phyloP scores from a whole-genome alignment of 2,113 vertebrate species.

The Lichenostomus cassidix region DNA sequence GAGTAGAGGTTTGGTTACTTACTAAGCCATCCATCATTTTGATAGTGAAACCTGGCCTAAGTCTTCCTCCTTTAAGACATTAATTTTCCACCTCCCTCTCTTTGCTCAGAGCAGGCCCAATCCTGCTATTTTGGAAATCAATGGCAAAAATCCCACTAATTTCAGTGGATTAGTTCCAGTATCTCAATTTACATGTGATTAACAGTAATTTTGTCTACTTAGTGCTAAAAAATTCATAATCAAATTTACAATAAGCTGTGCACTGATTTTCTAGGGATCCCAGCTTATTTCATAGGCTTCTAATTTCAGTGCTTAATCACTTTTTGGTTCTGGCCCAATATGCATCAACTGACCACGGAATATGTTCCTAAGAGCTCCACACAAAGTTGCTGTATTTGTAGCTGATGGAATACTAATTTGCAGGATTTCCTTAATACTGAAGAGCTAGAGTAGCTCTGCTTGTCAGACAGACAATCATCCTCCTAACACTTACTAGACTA shows the following conservation, averaged over 20 bases:
- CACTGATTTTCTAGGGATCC: constrained; percentile 47
- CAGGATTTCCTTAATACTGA: constrained; percentile 54
- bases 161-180: constrained; percentile 63
- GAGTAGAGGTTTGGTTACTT: neutral
- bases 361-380: constrained; percentile 39
- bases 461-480: constrained; percentile 17
- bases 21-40: constrained; percentile 28
- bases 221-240: constrained; percentile 62
- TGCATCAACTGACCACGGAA: constrained; percentile 48
- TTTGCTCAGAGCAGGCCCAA: neutral
- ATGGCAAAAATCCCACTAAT: constrained; percentile 58
- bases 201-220: constrained; percentile 58
- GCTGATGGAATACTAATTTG: constrained; percentile 55
- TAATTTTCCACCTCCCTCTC: constrained; percentile 18
- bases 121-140: constrained; percentile 27
- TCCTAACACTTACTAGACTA: neutral
- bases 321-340: constrained; percentile 48
- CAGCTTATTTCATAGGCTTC: constrained; percentile 47
- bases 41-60: constrained; percentile 26
- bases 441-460: constrained; percentile 20
- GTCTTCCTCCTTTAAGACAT: constrained; percentile 18
- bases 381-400: constrained; percentile 37
- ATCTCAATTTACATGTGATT: constrained; percentile 67
- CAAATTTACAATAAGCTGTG: constrained; percentile 59
- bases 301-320: constrained; percentile 52